These are phyloP conservation scores for Arctocebus calabarensis DNA, from an alignment of 2,797 vertebrate genomes.

Conservation along the genomic window DNA sequence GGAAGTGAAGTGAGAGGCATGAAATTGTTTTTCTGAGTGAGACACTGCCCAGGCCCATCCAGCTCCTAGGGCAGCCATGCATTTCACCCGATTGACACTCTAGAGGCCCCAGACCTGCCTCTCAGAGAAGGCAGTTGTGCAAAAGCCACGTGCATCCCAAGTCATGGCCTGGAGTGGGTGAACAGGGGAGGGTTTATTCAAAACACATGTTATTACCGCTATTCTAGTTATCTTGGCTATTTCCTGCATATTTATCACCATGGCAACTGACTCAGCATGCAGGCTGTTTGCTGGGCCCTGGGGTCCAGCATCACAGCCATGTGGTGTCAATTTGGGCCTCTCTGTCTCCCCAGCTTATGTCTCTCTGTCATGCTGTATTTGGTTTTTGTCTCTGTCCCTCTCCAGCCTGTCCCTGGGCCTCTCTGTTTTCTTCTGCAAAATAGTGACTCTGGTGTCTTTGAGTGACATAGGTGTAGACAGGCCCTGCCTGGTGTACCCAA, in stretches of 20 bases:
- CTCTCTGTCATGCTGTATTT: background rate
- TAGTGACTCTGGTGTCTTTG: background rate
- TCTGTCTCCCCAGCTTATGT: slow-evolving; percentile 8
- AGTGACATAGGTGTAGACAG: background rate
- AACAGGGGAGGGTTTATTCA: slow-evolving; percentile 82
- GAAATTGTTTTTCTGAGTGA: background rate
- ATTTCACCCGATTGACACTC: slow-evolving; percentile 26
- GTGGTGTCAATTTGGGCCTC: slow-evolving; percentile 87
- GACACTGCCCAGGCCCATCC: background rate
- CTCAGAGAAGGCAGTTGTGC: slow-evolving; percentile 67
- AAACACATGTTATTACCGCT: slow-evolving; percentile 89
- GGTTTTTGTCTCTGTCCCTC: slow-evolving; percentile 53
- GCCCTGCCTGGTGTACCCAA: background rate
- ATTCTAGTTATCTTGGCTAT: slow-evolving; percentile 89
- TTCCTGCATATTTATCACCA: slow-evolving; percentile 89
- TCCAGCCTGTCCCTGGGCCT: background rate
- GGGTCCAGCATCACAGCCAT: slow-evolving; percentile 85
- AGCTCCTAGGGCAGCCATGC: background rate
- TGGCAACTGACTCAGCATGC: slow-evolving; percentile 86
- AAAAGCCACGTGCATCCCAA: slow-evolving; percentile 71
- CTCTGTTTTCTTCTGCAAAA: background rate
- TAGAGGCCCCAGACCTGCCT: background rate
- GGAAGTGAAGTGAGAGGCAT: background rate
- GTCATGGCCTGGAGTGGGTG: background rate
- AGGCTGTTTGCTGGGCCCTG: slow-evolving; percentile 85